These are phyloP conservation scores for Notothenia coriiceps DNA, from an alignment of 2,113 vertebrate genomes.

Conservation along the genomic window DNA sequence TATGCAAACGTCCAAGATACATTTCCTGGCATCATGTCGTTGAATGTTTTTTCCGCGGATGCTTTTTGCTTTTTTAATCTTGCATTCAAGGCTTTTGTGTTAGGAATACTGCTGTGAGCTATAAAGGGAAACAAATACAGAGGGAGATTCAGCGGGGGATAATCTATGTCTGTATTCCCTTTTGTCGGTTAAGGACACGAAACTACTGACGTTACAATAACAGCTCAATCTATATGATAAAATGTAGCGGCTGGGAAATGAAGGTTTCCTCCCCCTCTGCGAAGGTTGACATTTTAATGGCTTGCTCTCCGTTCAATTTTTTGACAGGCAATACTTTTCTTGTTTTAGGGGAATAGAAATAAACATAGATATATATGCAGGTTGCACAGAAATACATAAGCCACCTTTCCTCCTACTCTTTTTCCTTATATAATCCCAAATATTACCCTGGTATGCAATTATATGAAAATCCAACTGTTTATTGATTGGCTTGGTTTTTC, in stretches of 20 bases:
- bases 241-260: conserved; percentile 2
- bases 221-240: conserved; percentile 43
- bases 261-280: background rate
- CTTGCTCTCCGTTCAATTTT: conserved; percentile 24
- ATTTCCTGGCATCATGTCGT: background rate
- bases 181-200: conserved; percentile 8
- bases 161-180: conserved; percentile 29
- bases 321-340: conserved; percentile 6
- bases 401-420: conserved; percentile 6
- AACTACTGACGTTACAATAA: conserved; percentile 5
- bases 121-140: conserved; percentile 6
- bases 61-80: conserved; percentile 17
- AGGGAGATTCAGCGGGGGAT: conserved; percentile 8
- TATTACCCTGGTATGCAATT: conserved; percentile 26
- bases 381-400: background rate
- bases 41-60: background rate
- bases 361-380: background rate
- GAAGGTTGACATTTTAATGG: conserved; percentile 25
- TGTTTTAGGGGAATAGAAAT: background rate
- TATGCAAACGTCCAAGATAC: conserved; percentile 6
- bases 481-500: conserved; percentile 59
- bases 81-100: conserved; percentile 3
- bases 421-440: conserved; percentile 16
- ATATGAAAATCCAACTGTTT: conserved; percentile 41
- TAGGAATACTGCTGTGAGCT: conserved; percentile 18